These are phyloP conservation scores for Trissonchulus latispiculum DNA, from an alignment of 2,888 invertebrate genomes.

Conservation along the genomic window DNA sequence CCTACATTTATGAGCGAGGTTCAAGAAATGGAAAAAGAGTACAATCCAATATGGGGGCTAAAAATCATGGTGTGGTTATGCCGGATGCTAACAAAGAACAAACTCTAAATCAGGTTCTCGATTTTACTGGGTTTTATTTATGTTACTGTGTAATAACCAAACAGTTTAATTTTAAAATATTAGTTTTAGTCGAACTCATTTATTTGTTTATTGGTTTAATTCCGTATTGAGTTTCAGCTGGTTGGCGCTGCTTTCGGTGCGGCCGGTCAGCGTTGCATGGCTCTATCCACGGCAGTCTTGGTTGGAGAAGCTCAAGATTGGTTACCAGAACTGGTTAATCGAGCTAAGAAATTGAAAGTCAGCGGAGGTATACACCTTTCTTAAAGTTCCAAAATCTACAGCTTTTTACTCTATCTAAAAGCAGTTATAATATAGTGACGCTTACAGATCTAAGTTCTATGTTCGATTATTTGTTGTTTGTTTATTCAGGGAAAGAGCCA, in stretches of 20 bases:
- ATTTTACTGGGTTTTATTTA: neutral
- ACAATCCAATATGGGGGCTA: constrained; percentile 98
- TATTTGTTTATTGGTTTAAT: too few relatives aligned
- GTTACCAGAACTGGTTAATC: constrained; percentile 80
- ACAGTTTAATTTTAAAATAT: too few relatives aligned
- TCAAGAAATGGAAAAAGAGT: constrained; percentile 84
- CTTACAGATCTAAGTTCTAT: too few relatives aligned
- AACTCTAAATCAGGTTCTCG: constrained; percentile 70
- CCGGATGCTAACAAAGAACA: constrained; percentile 95
- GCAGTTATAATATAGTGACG: too few relatives aligned
- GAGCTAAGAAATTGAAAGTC: constrained; percentile 71
- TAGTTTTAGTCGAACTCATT: too few relatives aligned
- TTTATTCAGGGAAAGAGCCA: constrained; percentile 53
- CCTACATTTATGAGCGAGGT: constrained; percentile 85
- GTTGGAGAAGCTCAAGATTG: constrained; percentile 83
- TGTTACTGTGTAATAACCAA: too few relatives aligned
- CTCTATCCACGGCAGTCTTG: constrained; percentile 67
- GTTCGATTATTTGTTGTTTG: too few relatives aligned
- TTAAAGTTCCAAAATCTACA: too few relatives aligned
- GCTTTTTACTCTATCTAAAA: too few relatives aligned
- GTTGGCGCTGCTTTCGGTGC: constrained; percentile 95
- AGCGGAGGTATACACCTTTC: constrained; percentile 57
- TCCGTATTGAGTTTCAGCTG: too few relatives aligned
- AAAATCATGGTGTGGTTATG: constrained; percentile 94
- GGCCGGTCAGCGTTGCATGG: constrained; percentile 99